phyloP scores from a whole-genome alignment of 1,140 invertebrate species.

The Conus betulinus region DNA sequence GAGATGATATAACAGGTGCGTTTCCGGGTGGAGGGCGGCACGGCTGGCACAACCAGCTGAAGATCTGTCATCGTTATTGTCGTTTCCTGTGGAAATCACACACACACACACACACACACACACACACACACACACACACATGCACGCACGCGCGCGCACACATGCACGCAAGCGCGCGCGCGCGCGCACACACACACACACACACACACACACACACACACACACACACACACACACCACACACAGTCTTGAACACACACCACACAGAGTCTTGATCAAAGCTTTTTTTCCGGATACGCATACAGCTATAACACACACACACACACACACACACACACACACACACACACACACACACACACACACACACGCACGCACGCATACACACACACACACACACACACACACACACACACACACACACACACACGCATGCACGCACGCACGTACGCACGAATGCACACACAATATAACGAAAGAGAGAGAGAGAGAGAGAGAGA shows the following conservation, averaged over 20 bases:
- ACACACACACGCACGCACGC: neutral
- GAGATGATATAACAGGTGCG: slow-evolving; percentile 44
- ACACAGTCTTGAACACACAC: neutral
- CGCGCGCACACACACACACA: too few species aligned
- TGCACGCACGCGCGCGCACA: too few species aligned
- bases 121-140: too few species aligned
- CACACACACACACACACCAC: neutral
- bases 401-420: neutral
- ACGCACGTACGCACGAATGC: too few species aligned
- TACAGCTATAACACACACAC: neutral
- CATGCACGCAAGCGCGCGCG: too few species aligned
- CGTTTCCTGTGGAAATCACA: slow-evolving; percentile 13
- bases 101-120: too few species aligned
- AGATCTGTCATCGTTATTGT: slow-evolving; percentile 26
- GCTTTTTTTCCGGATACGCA: too few species aligned
- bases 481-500: too few species aligned
- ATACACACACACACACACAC: neutral
- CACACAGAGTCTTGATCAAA: too few species aligned
- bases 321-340: neutral
- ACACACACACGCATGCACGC: neutral
- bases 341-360: neutral
- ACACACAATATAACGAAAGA: too few species aligned
- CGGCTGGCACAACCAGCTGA: slow-evolving; percentile 21
- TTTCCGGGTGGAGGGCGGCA: slow-evolving; percentile 37
- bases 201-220: too few species aligned